Evolutionary conservation across 1,140 invertebrate species (phyloP).

Genomic region (Macrotrachela quadricornifera): DNA sequence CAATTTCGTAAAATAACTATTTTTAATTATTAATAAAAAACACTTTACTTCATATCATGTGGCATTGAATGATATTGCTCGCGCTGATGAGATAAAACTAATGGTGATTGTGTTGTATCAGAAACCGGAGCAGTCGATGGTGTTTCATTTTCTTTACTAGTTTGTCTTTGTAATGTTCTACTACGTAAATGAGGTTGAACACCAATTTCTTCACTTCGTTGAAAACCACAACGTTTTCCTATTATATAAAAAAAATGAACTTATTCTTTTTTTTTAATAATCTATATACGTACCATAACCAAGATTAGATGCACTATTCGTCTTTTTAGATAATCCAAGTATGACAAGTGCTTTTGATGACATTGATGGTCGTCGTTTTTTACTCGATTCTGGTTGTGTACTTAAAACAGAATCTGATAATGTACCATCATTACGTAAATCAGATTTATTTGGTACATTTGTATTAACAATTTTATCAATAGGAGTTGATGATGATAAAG

Average conservation of each 20-base stretch:
- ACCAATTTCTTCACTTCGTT: conserved; percentile 8
- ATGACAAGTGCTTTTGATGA: conserved; percentile 9
- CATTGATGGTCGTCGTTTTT: conserved; percentile 4
- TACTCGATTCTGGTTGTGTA: neutral
- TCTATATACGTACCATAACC: neutral
- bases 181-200: neutral
- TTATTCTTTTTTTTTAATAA: too few species aligned
- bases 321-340: conserved; percentile 8
- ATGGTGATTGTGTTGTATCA: neutral
- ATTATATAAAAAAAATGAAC: too few species aligned
- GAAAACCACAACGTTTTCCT: conserved; percentile 5
- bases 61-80: too few species aligned
- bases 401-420: conserved; percentile 2
- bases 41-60: too few species aligned
- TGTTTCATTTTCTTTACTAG: neutral
- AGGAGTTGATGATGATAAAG: neutral
- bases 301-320: conserved; percentile 6
- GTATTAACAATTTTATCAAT: too few species aligned
- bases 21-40: too few species aligned
- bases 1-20: too few species aligned
- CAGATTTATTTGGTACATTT: too few species aligned
- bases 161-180: neutral
- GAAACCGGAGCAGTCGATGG: too few species aligned
- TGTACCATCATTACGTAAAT: neutral
- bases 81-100: too few species aligned